These are phyloP conservation scores for Sciurus vulgaris DNA, from an alignment of 2,797 vertebrate genomes.

Conservation along the genomic window DNA sequence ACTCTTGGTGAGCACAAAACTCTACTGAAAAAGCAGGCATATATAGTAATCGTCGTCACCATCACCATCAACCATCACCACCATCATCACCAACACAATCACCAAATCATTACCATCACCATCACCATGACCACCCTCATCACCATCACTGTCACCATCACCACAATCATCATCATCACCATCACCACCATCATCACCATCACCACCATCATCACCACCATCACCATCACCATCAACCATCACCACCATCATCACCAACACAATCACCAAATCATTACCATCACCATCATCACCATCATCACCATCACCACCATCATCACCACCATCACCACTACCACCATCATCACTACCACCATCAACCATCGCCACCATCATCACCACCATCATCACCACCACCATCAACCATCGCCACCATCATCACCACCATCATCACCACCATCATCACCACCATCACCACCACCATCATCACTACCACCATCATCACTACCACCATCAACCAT, in stretches of 20 bases:
- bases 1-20: neutral
- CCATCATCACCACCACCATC: rapidly evolving
- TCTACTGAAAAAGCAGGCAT: too few relatives aligned
- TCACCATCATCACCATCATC: rapidly evolving
- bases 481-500: too few relatives aligned
- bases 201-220: rapidly evolving
- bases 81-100: rapidly evolving
- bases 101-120: rapidly evolving
- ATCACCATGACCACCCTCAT: rapidly evolving
- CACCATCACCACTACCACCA: neutral
- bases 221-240: rapidly evolving
- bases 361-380: neutral
- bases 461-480: neutral
- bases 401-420: neutral
- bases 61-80: rapidly evolving
- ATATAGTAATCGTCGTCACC: rapidly evolving
- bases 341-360: rapidly evolving
- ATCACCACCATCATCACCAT: rapidly evolving
- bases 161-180: rapidly evolving
- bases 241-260: rapidly evolving
- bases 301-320: rapidly evolving
- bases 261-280: rapidly evolving
- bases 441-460: neutral
- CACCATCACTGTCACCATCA: rapidly evolving
- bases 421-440: neutral